phyloP scores from a whole-genome alignment of 92 coral and sea anemone genomes.

The Chrysogorgia sp. region DNA sequence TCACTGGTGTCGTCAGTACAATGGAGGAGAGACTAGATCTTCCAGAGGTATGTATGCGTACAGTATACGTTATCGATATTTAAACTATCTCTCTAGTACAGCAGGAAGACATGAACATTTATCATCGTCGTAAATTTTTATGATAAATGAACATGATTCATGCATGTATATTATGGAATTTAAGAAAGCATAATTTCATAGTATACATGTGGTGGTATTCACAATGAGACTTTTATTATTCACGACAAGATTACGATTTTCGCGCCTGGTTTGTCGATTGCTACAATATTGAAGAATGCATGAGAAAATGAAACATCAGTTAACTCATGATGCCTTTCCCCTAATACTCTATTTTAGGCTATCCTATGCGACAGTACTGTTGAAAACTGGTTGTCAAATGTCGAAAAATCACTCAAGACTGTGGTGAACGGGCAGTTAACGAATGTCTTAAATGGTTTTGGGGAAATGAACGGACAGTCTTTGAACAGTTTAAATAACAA shows the following conservation, averaged over 20 bases:
- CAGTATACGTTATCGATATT: background rate
- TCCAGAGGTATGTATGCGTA: conserved; percentile 61
- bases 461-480: conserved; percentile 21
- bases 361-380: conserved; percentile 88
- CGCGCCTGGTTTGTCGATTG: too few species aligned
- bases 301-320: too few species aligned
- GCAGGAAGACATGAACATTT: background rate
- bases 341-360: conserved; percentile 55
- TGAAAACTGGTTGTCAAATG: conserved; percentile 79
- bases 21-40: conserved; percentile 79
- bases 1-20: conserved; percentile 76
- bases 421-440: conserved; percentile 78
- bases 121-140: background rate
- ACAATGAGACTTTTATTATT: too few species aligned
- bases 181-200: too few species aligned
- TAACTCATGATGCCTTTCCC: too few species aligned
- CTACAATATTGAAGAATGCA: too few species aligned
- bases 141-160: too few species aligned
- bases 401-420: conserved; percentile 66
- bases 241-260: too few species aligned
- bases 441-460: conserved; percentile 42
- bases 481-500: background rate
- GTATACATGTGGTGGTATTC: too few species aligned
- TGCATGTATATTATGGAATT: too few species aligned
- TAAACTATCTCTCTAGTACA: too few species aligned